Evolutionary conservation across 2,888 invertebrate species (phyloP).

Genomic region (Ischnura elegans): DNA sequence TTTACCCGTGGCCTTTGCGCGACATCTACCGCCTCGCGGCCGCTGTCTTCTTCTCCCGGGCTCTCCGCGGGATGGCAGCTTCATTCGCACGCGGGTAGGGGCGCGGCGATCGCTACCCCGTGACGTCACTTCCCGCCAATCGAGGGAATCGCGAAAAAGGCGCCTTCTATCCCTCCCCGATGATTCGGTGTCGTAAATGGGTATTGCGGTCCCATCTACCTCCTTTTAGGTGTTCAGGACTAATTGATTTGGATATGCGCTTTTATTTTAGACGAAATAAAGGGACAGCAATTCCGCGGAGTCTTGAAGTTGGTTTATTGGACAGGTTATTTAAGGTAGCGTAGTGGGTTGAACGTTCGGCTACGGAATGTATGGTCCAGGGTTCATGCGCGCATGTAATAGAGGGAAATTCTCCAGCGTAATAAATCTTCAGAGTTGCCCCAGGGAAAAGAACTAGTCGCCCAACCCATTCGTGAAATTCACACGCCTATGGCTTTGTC

Average conservation of each 20-base stretch:
- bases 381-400: too few species aligned
- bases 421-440: too few species aligned
- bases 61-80: slow-evolving; percentile 49
- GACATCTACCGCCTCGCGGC: not conserved
- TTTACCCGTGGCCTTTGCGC: slow-evolving; percentile 45
- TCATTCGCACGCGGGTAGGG: not conserved
- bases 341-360: too few species aligned
- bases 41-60: not conserved
- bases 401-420: too few species aligned
- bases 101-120: not conserved
- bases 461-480: too few species aligned
- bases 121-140: slow-evolving; percentile 56
- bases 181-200: not conserved
- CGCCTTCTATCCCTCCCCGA: not conserved
- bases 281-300: too few species aligned
- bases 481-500: too few species aligned
- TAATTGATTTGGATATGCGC: not conserved
- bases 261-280: not conserved
- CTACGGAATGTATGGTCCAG: too few species aligned
- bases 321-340: too few species aligned
- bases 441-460: too few species aligned
- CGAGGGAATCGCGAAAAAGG: not conserved
- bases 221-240: not conserved
- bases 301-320: too few species aligned
- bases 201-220: not conserved